phyloP scores from a whole-genome alignment of 2,797 vertebrate genomes.

The Scyliorhinus canicula region DNA sequence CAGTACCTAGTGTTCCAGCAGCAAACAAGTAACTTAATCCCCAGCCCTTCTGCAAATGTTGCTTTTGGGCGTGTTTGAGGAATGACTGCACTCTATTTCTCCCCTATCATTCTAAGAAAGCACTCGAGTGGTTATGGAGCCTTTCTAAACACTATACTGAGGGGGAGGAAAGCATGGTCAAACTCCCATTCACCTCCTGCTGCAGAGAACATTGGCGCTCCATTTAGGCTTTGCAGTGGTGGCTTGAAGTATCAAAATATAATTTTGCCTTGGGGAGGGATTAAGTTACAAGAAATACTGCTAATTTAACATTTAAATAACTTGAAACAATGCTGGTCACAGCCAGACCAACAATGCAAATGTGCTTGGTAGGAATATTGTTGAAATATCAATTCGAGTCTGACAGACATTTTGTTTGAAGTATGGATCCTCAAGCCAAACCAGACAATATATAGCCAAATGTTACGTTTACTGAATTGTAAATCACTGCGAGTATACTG shows the following conservation, averaged over 20 bases:
- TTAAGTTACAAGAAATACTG: neutral
- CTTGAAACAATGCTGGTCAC: neutral
- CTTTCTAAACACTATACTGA: neutral
- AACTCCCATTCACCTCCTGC: neutral
- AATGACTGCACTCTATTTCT: neutral
- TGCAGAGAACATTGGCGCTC: neutral
- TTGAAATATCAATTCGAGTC: neutral
- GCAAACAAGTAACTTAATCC: neutral
- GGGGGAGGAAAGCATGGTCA: neutral
- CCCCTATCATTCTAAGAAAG: neutral
- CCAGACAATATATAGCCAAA: conserved; percentile 18
- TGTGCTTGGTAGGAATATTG: neutral
- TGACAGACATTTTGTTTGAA: neutral
- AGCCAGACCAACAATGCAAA: neutral
- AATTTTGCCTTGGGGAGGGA: conserved; percentile 14
- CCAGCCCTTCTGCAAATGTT: neutral
- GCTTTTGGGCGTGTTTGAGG: neutral
- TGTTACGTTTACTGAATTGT: conserved; percentile 7
- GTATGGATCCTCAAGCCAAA: conserved; percentile 3
- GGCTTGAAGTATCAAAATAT: neutral
- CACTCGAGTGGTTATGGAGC: neutral
- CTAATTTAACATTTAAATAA: neutral
- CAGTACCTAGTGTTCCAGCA: neutral
- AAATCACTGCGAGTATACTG: conserved; percentile 5
- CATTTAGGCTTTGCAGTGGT: neutral